A percentile compares a stretch with the other conserved stretches of the same genome.
Conservation (phyloP, 2,888 invertebrate genomes). For the Agrypnus murinus region DNA sequence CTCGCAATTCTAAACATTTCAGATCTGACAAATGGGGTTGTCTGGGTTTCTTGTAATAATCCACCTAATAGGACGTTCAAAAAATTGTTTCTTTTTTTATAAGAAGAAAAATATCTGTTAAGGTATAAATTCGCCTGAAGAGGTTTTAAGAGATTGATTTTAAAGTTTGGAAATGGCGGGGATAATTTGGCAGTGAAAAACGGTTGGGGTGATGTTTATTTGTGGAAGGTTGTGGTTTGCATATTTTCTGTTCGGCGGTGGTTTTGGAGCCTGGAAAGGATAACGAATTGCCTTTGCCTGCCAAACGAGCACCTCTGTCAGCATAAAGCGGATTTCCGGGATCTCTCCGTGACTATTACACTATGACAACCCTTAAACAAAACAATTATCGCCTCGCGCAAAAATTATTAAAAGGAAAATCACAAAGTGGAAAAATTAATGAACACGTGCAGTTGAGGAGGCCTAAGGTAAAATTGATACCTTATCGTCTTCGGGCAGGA, state of each 20-base stretch:
- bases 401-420: neutral
- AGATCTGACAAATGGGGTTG: constrained; percentile 22
- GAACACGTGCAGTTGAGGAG: constrained; percentile 27
- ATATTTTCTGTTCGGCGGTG: constrained; percentile 33
- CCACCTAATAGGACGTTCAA: constrained; percentile 16
- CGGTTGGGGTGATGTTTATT: constrained; percentile 27
- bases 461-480: constrained; percentile 30
- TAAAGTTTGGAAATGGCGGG: constrained; percentile 10
- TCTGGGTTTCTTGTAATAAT: constrained; percentile 16
- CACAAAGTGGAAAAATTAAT: constrained; percentile 24
- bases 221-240: constrained; percentile 23
- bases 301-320: constrained; percentile 28
- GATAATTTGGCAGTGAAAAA: constrained; percentile 32
- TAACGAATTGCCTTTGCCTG: constrained; percentile 36
- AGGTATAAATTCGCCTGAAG: constrained; percentile 2
- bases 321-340: constrained; percentile 29
- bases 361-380: constrained; percentile 27
- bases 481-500: constrained; percentile 42
- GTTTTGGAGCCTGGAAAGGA: constrained; percentile 31
- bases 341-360: constrained; percentile 3
- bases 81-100: constrained; percentile 15
- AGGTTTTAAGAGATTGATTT: constrained; percentile 6
- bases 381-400: constrained; percentile 6
- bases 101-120: neutral
- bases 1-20: constrained; percentile 20